Base-by-base conservation (phyloP, 2,113 vertebrate genomes). In the Capreolus pygargus region DNA sequence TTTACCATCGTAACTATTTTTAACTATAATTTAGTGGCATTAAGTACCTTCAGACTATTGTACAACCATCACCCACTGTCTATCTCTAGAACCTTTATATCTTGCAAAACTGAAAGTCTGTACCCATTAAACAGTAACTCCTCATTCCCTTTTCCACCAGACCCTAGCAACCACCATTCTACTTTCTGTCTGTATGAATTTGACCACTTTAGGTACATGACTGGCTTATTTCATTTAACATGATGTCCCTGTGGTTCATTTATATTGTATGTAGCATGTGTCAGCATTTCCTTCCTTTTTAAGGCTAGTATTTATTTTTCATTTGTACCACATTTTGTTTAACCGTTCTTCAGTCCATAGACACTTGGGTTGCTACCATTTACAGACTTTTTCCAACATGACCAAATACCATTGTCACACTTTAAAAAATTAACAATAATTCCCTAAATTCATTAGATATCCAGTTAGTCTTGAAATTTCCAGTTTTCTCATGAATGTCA, bases 361-460 rank as follows among this genome's bases (percentile, higher is more conserved):
- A 76, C 6, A 2, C 28, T 81, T 74, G 45, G 27, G 28, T 90
- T 64, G 39, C 60, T 85, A 93, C 39, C 60, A 28, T 88, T 92
- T 91, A 76, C 1, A 97, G 54, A 16, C 28, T 85, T 95, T 76
- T 27, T 61, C 36, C 54, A 47, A 79, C 87, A 58, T 81, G 74
- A 61, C 61, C 6, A 57, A 39, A 86, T 55, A 50, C 14, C 30
- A 87, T 60, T 86, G 33, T 43, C 21, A 47, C 5, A 54, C 10
- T 91, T 96, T 30, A 43, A 90, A 90, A 94, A 90, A 86, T 78
- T 39, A 91, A 45, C 6, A 89, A 0, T 61, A 78, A 36, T 79
- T 87, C 5, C 27, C 93, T 97, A 74, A 84, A 30, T 89, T 86
- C 8, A 87, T 94, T 81, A 93, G 85, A 55, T 97, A 85, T 74